Evolutionary conservation across 2,888 invertebrate species (phyloP).

Genomic region (Morpho achilles): DNA sequence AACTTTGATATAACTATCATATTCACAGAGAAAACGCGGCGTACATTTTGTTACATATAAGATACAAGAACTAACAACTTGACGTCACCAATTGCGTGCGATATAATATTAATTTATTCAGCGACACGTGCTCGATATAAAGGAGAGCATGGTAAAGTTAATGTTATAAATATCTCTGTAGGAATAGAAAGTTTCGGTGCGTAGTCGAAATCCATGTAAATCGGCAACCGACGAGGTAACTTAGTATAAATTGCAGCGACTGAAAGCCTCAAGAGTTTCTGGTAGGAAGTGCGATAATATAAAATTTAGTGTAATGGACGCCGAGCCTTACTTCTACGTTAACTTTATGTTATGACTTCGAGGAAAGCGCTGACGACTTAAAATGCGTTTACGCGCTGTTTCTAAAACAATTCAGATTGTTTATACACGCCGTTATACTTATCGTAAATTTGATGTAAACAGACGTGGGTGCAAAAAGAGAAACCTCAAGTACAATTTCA

Average conservation of each 20-base stretch:
- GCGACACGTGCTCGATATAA: constrained; percentile 41
- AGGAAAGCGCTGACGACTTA: constrained; percentile 9
- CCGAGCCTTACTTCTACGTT: constrained; percentile 19
- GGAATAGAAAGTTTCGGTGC: constrained; percentile 32
- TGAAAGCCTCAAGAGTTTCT: constrained; percentile 20
- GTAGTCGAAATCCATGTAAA: constrained; percentile 29
- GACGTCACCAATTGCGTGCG: background rate
- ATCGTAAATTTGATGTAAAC: background rate
- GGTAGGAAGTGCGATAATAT: constrained; percentile 29
- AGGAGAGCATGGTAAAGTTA: constrained; percentile 39
- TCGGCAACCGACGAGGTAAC: constrained; percentile 25
- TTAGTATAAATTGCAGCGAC: constrained; percentile 28
- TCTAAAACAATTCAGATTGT: constrained; percentile 3
- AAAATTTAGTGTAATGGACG: constrained; percentile 27
- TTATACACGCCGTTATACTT: constrained; percentile 1
- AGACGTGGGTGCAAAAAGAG: background rate
- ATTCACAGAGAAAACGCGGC: no score
- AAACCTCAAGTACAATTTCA: background rate
- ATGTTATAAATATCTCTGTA: constrained; percentile 28
- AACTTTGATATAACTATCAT: no score
- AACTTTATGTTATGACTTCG: constrained; percentile 15
- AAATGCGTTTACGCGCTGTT: constrained; percentile 3
- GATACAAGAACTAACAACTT: no score
- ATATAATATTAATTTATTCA: constrained; percentile 41
- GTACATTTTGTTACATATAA: no score